Base-by-base conservation (phyloP, 2,888 invertebrate species). In the Drosophila melanosoma region DNA sequence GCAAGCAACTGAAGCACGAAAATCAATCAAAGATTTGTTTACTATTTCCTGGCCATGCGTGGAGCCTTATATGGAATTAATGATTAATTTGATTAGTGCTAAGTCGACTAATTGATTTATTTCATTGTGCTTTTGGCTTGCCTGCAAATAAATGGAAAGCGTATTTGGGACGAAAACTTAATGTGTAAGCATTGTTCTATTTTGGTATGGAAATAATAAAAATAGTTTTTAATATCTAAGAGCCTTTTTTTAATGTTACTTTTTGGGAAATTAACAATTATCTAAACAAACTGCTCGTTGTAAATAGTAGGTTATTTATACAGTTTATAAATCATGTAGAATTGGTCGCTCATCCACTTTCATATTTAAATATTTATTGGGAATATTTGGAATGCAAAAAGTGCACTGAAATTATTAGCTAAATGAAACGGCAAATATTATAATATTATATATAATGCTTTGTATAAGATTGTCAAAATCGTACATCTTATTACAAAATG, bases 1-100 rank as follows among this genome's bases (percentile, higher is more conserved):
- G 48, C 66, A 58, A 61, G 51, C 65, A 76, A 85, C 56, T 82
- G 88, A 78, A 80, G 70, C 85, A 82, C 72, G 60, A 78, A 82
- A 72, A 69, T 75, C 65, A 48, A 69, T 62, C 57, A 67, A 51
- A 61, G 62, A 54, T 69, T 70, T 78, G 26, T 54, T 57, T 66
- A 73, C 68, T 53, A 40, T 74, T 77, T 56, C 59, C 58, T 45
- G 36, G 62, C 54, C 71, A 64, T 63, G 71, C 82, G 65, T 74
- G 56, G 23, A 51, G 61, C 77, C 80, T 69, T 89, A 73, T 77
- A 49, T 69, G 87, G 84, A 29, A 11, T 59, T 63, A 69, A 52
- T 60, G 61, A 65, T 76, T 68, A 62, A 76, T 68, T 68, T 23
- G 59, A 29, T 56, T 45, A 57, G 38, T 29, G 38, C 40, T 29